Evolutionary conservation across 2,888 invertebrate genomes (phyloP), one percentile per base, ranked within the genome.

Genomic region (Allophyes oxyacanthae): DNA sequence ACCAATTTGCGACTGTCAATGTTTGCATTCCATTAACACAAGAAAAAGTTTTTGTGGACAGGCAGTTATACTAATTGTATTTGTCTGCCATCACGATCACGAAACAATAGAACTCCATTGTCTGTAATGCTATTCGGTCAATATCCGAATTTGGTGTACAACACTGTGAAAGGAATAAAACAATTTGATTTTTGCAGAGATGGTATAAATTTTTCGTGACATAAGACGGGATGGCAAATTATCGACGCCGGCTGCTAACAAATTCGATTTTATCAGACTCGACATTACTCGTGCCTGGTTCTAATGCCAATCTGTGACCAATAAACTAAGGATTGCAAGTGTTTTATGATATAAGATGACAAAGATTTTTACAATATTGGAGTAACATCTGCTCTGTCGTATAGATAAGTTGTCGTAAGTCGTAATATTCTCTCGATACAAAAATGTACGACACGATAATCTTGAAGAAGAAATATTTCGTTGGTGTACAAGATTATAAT

Each of bases 1-100:
- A 76, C 60, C 75, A 78, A 79, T 80, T 79, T 75, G 75, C 75
- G 65, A 78, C 80, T 79, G 80, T 80, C 75, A 76, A 78, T 84
- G 76, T 85, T 85, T 83, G 81, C 72, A 78, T 82, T 80, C 72
- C 79, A 83, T 83, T 82, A 83, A 58, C 64, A 79, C 68, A 62
- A 81, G 79, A 71, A 82, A 79, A 79, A 79, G 64, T 81, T 67
- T 70, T 75, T 77, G 65, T 62, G 49, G 72, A 65, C 76, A 67
- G 67, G 61, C 65, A 67, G 71, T 74, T 72, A 28, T 6, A 28
- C 57, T 71, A 66, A 72, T 69, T 75, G 72, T 69, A 54, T 65
- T 48, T 51, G 50, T 45, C 14, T 55, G 34, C 44, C 26, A 45
- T 49, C 37, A 50, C 20, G 4, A 20, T 20, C 20, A 20, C 20